phyloP scores from a whole-genome alignment of 2,113 vertebrate genomes.

The Prionailurus viverrinus region DNA sequence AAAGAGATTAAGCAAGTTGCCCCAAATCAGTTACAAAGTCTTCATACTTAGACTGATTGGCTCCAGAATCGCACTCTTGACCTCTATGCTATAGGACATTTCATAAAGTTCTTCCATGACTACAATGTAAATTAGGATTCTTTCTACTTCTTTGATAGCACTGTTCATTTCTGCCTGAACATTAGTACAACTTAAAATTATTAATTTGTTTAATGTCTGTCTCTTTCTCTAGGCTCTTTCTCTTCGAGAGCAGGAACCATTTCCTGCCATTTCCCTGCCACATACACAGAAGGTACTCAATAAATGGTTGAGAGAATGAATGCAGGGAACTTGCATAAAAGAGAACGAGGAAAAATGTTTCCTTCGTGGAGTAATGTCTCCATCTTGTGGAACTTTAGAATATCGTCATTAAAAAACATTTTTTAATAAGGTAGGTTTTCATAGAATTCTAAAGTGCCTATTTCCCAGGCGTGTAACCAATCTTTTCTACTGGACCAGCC shows the following conservation, averaged over 20 bases:
- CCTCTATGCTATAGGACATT: not conserved
- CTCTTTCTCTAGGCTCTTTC: not conserved
- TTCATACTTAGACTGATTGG: not conserved
- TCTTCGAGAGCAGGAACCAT: not conserved
- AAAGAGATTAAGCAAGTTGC: not conserved
- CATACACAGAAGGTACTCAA: not conserved
- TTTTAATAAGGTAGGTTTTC: not conserved
- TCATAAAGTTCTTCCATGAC: not conserved
- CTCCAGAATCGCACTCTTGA: not conserved
- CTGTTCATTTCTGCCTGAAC: not conserved
- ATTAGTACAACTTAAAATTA: not conserved
- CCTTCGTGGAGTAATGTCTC: constrained; percentile 45
- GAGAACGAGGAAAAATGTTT: not conserved
- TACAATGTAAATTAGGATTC: not conserved
- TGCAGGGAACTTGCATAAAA: not conserved
- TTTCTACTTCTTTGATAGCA: not conserved
- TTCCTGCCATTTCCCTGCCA: not conserved
- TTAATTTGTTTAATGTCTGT: not conserved
- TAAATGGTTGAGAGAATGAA: not conserved
- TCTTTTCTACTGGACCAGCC: not conserved
- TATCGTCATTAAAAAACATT: not conserved
- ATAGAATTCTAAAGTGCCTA: not conserved
- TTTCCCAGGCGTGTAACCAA: not conserved
- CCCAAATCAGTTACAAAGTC: not conserved
- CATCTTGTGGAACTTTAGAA: constrained; percentile 67